phyloP scores from a whole-genome alignment of 2,797 vertebrate species.

The Prionace glauca region DNA sequence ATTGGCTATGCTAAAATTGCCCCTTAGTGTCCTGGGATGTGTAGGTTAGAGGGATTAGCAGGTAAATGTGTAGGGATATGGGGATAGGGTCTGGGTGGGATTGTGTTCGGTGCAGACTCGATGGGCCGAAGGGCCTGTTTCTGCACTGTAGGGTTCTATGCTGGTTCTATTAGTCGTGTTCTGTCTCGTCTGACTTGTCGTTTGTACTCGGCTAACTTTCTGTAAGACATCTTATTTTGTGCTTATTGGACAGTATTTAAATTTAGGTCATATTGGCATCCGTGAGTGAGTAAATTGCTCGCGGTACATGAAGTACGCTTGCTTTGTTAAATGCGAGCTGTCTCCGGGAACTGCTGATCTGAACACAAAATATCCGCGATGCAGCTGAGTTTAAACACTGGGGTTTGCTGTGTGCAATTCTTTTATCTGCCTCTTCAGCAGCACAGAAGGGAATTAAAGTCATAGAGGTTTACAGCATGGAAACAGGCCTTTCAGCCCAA shows the following conservation, averaged over 20 bases:
- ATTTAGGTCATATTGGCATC: not conserved
- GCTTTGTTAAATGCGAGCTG: not conserved
- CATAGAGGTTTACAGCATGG: too few species aligned
- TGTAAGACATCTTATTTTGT: not conserved
- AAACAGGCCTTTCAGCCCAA: too few species aligned
- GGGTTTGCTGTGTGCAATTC: not conserved
- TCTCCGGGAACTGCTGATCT: not conserved
- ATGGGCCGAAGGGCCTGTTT: too few species aligned
- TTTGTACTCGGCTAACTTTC: not conserved
- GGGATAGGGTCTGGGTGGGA: too few species aligned
- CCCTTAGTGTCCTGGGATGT: too few species aligned
- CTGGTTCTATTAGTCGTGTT: not conserved
- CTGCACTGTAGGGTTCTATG: too few species aligned
- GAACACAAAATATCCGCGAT: not conserved
- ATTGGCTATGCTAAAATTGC: too few species aligned
- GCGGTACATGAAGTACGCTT: not conserved
- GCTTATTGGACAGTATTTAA: slow-evolving; percentile 19
- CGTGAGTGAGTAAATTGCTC: not conserved
- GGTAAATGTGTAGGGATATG: too few species aligned
- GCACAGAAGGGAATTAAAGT: not conserved
- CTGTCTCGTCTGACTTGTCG: not conserved
- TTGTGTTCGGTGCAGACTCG: too few species aligned
- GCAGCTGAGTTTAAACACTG: not conserved
- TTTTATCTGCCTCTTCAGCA: not conserved
- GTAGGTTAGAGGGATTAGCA: too few species aligned